Evolutionary conservation across 2,888 invertebrate genomes (phyloP), one percentile per base, ranked within the genome.

Genomic region (Stenodera caucasica): DNA sequence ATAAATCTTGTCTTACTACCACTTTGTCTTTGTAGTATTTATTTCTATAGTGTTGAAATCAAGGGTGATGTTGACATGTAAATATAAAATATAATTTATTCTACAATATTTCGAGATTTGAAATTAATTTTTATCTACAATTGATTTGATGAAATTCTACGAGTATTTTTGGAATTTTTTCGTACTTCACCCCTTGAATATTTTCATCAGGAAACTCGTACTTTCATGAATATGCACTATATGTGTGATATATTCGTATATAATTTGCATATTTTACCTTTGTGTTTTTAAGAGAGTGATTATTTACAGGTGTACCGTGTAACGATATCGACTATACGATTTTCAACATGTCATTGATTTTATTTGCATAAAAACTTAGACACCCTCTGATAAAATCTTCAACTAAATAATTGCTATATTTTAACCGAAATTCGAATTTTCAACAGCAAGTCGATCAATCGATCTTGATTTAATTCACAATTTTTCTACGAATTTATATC

Each of bases 181-280:
- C 26, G 26, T 26, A n/a, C n/a, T n/a, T n/a, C n/a, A n/a, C n/a
- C n/a, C n/a, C n/a, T n/a, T n/a, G n/a, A n/a, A n/a, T n/a, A n/a
- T n/a, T n/a, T n/a, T n/a, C n/a, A 37, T 33, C 18, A 26, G 26
- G 26, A 26, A 54, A 33, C 55, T 50, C 54, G 54, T 54, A 58
- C 58, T 54, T 54, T 54, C 58, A 58, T 58, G 58, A 49, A 54
- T 58, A 58, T 35, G 54, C 32, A 53, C 18, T 58, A 58, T 40
- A 40, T 40, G 40, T 40, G 18, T 40, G 8, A 23, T 49, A 49
- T 26, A 49, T 29, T 52, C 45, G 45, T 52, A 18, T 53, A 29
- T 14, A 37, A 58, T 58, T 58, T 58, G 50, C 58, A 58, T 58
- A 49, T 49, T 53, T 55, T 54, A 54, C 29, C 32, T 58, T 35